Conservation (phyloP, 2,797 vertebrate genomes). For the Luscinia luscinia region DNA sequence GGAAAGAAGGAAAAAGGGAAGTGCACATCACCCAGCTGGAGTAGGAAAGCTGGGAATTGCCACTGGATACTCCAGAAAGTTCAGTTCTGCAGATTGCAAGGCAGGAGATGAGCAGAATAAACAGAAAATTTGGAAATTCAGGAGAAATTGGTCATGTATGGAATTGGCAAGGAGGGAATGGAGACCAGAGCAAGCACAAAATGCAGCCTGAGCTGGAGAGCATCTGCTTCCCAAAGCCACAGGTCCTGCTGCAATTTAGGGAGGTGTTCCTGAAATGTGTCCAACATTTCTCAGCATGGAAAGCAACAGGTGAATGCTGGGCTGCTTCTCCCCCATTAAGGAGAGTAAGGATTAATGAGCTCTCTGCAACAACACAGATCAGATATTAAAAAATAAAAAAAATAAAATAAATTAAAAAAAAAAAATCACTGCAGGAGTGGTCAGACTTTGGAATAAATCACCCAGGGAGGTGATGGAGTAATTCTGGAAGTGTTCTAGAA, state of each 20-base stretch:
- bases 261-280: background rate
- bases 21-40: background rate
- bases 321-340: background rate
- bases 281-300: background rate
- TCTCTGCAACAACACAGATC: background rate
- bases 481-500: background rate
- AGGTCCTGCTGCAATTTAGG: background rate
- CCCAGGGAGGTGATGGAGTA: background rate
- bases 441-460: background rate
- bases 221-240: background rate
- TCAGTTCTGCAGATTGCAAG: background rate
- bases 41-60: background rate
- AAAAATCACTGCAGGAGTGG: background rate
- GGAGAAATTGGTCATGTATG: background rate
- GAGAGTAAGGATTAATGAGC: background rate
- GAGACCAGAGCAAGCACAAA: background rate
- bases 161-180: background rate
- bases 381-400: no score
- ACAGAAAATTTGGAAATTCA: background rate
- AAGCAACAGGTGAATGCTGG: background rate
- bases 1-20: background rate
- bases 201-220: background rate
- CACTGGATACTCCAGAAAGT: fast-evolving
- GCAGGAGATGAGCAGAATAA: background rate
- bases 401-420: no score